phyloP scores from a whole-genome alignment of 2,113 vertebrate species.

The Typhlomys cinereus region DNA sequence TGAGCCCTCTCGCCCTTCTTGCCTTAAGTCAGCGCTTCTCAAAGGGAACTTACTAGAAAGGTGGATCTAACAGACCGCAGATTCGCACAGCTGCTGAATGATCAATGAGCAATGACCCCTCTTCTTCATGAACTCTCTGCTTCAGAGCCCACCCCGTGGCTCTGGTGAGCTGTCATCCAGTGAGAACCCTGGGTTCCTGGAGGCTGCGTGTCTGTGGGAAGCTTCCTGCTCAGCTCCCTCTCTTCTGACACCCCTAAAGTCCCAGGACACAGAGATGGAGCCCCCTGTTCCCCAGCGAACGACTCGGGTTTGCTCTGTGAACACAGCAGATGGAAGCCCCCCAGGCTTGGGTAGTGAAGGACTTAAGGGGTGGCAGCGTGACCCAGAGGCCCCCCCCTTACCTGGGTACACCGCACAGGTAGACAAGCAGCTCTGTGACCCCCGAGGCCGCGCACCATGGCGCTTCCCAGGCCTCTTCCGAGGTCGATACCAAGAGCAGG shows the following conservation, averaged over 20 bases:
- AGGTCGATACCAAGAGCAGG: constrained; percentile 90
- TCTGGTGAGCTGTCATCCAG: not conserved
- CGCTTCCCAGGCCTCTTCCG: constrained; percentile 85
- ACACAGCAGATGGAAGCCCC: not conserved
- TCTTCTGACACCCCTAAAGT: not conserved
- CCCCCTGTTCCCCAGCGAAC: not conserved
- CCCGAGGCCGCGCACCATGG: constrained; percentile 84
- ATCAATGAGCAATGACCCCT: too few relatives aligned
- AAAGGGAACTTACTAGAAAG: not conserved
- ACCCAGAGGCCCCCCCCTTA: constrained; percentile 68
- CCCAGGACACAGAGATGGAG: not conserved
- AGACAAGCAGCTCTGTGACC: constrained; percentile 88
- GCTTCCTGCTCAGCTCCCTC: not conserved
- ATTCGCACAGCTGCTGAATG: too few relatives aligned
- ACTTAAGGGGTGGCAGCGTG: not conserved
- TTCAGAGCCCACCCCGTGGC: not conserved
- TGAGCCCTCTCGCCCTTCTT: not conserved
- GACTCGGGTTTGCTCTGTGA: not conserved
- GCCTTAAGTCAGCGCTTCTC: not conserved
- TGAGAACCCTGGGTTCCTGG: not conserved
- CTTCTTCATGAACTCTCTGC: too few relatives aligned
- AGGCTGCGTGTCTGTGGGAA: not conserved
- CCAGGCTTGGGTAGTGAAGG: not conserved
- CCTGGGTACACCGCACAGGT: constrained; percentile 91
- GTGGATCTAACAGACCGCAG: too few relatives aligned